Evolutionary conservation across 2,888 invertebrate species (phyloP).

Genomic region (Hypolimnas misippus): DNA sequence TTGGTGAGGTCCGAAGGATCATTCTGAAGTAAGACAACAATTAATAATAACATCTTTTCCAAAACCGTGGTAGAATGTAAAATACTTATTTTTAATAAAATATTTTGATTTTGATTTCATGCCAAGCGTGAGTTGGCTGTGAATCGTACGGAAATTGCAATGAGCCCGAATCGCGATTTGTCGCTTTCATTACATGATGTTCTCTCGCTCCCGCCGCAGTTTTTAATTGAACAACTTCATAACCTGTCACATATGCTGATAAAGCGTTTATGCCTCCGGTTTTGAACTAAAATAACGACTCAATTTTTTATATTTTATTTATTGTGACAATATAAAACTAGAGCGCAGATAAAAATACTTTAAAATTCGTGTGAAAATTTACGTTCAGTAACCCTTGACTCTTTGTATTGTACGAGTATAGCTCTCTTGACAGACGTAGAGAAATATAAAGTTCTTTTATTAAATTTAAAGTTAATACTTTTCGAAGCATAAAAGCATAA

Average conservation of each 20-base stretch:
- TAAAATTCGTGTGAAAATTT: neutral
- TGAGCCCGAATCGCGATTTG: neutral
- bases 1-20: no score
- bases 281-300: constrained; percentile 12
- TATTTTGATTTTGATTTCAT: no score
- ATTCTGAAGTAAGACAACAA: no score
- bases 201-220: neutral
- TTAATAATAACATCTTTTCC: no score
- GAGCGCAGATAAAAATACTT: neutral
- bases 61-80: no score
- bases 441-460: neutral
- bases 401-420: neutral
- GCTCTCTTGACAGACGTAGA: neutral
- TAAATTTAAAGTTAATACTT: no score
- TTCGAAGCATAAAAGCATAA: no score
- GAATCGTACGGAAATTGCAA: neutral
- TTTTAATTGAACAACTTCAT: constrained; percentile 4
- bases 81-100: no score
- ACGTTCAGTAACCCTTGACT: neutral
- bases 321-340: neutral
- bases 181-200: neutral
- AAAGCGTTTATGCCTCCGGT: neutral
- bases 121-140: no score
- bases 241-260: constrained; percentile 15
- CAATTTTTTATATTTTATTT: constrained; percentile 7